Evolutionary conservation across 2,797 vertebrate species (phyloP).

Genomic region (Gallinago nigripennis): DNA sequence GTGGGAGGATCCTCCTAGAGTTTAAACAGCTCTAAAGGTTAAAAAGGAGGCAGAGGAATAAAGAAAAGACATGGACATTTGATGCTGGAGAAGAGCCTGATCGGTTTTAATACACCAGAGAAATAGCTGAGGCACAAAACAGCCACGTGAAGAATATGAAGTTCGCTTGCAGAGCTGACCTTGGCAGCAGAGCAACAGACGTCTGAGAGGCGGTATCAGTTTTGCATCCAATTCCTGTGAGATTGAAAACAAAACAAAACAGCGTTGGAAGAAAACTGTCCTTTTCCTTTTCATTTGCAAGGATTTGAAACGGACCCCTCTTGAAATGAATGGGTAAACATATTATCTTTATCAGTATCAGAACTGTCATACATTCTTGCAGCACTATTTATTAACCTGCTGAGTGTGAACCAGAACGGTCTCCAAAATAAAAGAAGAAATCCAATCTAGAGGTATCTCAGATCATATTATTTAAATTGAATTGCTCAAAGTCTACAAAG

Average conservation of each 20-base stretch:
- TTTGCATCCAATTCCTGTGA: background rate
- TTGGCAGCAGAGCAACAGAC: background rate
- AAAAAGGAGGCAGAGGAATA: background rate
- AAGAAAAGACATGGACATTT: background rate
- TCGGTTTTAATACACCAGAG: conserved; percentile 30
- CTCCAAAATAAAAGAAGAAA: background rate
- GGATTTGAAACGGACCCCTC: background rate
- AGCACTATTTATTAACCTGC: background rate
- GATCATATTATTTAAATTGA: background rate
- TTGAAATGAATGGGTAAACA: background rate
- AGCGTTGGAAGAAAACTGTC: background rate
- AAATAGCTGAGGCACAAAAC: background rate
- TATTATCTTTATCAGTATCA: background rate
- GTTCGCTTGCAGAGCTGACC: conserved; percentile 37
- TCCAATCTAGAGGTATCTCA: background rate
- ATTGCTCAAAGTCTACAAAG: background rate
- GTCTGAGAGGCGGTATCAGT: background rate
- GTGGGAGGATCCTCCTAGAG: background rate
- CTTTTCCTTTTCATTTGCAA: background rate
- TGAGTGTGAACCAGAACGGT: background rate
- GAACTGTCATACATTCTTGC: background rate
- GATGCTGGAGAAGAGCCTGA: background rate
- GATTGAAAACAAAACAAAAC: background rate
- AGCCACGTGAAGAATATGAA: background rate
- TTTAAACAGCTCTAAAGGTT: background rate